Base-by-base conservation (phyloP, 2,888 invertebrate genomes). In the Limnephilus auricula region DNA sequence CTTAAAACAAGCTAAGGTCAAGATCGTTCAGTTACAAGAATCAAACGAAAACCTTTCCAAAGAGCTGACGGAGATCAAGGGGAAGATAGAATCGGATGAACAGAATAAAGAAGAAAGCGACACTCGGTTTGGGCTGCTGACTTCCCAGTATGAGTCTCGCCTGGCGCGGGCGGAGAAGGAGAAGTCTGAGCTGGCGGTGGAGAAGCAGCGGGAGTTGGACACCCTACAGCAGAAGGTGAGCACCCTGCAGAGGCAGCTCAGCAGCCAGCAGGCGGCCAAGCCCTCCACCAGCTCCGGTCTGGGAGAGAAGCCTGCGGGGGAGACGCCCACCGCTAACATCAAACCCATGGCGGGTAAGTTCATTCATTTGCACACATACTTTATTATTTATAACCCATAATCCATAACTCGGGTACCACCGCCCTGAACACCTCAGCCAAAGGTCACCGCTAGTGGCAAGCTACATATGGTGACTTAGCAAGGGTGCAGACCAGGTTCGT, bases 281-380 rank as follows among this genome's bases (percentile, higher is more conserved):
- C 96, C 98, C 32, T 97, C 97, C 80, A 96, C 97, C 3, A 97
- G 97, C 93, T 96, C 98, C 93, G 96, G 97, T 93, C 95, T 97
- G 94, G 95, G 96, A 92, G 97, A 97, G 89, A 97, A 97, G 94
- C 95, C 96, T 3, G 96, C 96, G 18, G 95, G 96, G 4, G 97
- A 97, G 78, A 96, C 97, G 18, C 96, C 96, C 0, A 99, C 99
- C 0, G 99, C 99, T 9, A 99, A 99, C 94, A 99, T 99, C 83
- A 98, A 98, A 94, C 99, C 99, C 0, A 98, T 99, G 97, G 98
- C 99, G 4, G 98, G 98, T 93, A 96, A 95, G 86, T 94, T 86
- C 30, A 32, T 82, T 32, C 82, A 32, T 40, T 40, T 40, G 9
- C 31, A 31, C 37, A 83, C 83, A 80, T n/a, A 25, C n/a, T n/a